Percentiles rank a stretch among this genome's conserved stretches.
Evolutionary conservation across 37 sponge, comb jelly and placozoan species (phyloP).

Genomic region (Chondrilla cf. caribensis): DNA sequence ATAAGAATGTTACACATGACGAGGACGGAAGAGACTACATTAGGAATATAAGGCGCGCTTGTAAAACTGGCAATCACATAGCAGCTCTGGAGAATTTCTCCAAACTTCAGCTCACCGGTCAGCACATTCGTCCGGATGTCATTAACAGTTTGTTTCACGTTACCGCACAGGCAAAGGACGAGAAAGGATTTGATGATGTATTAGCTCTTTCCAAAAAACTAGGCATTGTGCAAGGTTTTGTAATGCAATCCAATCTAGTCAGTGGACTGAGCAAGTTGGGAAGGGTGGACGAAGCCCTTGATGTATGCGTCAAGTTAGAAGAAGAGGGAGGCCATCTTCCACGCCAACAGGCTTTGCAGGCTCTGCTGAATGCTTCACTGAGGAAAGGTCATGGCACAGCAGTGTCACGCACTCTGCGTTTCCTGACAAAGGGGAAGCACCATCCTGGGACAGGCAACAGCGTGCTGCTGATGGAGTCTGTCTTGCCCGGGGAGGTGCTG

Average conservation of each 20-base stretch:
- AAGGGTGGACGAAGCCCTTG: background rate
- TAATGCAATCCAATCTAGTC: background rate
- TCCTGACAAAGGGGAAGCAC: background rate
- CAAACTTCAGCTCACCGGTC: background rate
- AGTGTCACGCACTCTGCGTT: background rate
- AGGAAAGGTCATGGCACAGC: background rate
- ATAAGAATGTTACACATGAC: too few relatives aligned
- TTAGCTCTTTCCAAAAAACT: background rate
- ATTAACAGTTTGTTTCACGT: background rate
- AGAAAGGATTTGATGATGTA: background rate
- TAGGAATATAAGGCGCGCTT: conserved; percentile 2
- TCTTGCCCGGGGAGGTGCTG: background rate
- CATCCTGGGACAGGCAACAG: background rate
- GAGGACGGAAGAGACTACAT: background rate
- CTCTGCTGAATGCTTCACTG: background rate
- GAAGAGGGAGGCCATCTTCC: background rate
- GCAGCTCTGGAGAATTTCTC: background rate
- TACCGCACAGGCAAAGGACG: background rate
- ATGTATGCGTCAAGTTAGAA: background rate
- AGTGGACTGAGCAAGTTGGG: background rate
- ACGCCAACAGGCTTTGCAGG: background rate
- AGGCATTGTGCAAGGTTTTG: background rate
- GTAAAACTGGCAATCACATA: background rate
- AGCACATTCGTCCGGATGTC: background rate
- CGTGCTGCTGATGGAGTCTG: background rate